Base-by-base conservation (phyloP, 1,140 invertebrate genomes). In the Eriosoma lanigerum region DNA sequence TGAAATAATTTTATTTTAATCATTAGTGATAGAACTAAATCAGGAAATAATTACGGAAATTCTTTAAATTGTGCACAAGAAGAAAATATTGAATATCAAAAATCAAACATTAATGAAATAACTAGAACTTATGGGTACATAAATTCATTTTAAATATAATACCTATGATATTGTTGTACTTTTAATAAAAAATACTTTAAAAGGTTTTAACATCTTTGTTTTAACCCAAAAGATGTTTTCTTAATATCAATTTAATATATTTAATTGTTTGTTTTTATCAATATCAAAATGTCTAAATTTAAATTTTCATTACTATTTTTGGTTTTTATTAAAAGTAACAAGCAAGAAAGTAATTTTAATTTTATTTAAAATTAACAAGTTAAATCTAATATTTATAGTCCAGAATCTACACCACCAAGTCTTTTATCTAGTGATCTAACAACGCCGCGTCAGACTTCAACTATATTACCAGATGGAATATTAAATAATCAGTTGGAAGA, bases 341-440 rank as follows among this genome's bases (percentile, higher is more conserved):
- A n/a, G n/a, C n/a, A n/a, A n/a, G n/a, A n/a, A n/a, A n/a, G n/a
- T n/a, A n/a, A n/a, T n/a, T n/a, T n/a, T n/a, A n/a, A n/a, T n/a
- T n/a, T n/a, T n/a, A n/a, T n/a, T n/a, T n/a, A n/a, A n/a, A n/a
- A n/a, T n/a, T n/a, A n/a, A 44, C 21, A 21, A 13, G 44, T 21
- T 46, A 15, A 21, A 46, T 38, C 44, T 17, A 15, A 68, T 17
- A 24, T 46, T 24, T 75, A 38, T 44, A 78, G 75, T 0, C 56
- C 56, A 26, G 56, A 78, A 62, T 78, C 75, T 46, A 78, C 75
- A 60, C 44, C 75, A 44, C 56, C 75, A 60, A 78, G 75, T 62
- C 38, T 78, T 19, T 26, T 78, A 26, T 78, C 44, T n/a, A 78
- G 75, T 62, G 56, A 62, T 13, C 8, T 26, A 62, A 21, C 56